Evolutionary conservation across 2,888 invertebrate genomes (phyloP), one percentile per base, ranked within the genome.

Genomic region (Meteorus cinctellus): DNA sequence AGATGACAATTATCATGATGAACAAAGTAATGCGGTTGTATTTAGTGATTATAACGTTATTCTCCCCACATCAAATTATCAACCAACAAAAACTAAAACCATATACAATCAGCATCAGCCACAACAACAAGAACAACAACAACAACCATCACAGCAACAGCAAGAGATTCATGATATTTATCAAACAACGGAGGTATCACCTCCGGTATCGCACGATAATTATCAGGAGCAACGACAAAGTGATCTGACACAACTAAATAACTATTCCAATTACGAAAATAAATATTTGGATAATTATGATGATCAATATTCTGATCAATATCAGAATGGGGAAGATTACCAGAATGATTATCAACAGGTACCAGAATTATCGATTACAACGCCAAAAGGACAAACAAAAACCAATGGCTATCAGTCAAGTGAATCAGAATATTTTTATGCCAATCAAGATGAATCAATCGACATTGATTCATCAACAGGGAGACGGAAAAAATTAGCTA

Each of bases 291-390:
- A 86, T 29, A 78, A 80, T 14, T 86, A 86, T 75, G 81, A 79
- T 16, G 82, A 85, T n/a, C 48, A 48, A 48, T 82, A 86, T 78
- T 79, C 79, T 0, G 84, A 83, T 12, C 81, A 80, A 48, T 86
- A 86, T 55, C 55, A 55, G 5, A 19, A 55, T 71, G 63, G 85
- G 4, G 85, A 86, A 2, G 78, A 83, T 1, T 87, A 86, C 74
- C 83, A 85, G 27, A 82, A 84, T 62, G 84, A 84, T 3, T 87
- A 88, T 70, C 84, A 86, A 67, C 84, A 87, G 71, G 86, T 87
- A 41, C 87, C 87, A 6, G 88, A 88, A 76, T 74, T 88, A 14
- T 87, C 88, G n/a, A 86, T 86, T 59, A 87, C 86, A 51, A 89
- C 88, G 36, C 85, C 88, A 3, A 83, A 84, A 41, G 87, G 88